phyloP scores from a whole-genome alignment of 2,797 vertebrate species.

The Megalops cyprinoides region DNA sequence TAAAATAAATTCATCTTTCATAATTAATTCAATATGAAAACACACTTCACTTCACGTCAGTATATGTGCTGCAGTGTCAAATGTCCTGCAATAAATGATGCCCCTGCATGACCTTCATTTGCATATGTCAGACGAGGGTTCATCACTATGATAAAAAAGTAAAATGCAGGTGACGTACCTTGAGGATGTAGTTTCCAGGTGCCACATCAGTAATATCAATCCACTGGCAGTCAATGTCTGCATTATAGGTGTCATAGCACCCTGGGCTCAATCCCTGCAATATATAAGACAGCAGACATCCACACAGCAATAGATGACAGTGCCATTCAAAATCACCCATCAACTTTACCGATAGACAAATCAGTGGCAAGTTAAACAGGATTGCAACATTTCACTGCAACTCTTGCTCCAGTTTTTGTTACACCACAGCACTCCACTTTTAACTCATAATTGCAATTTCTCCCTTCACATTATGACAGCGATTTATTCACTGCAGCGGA shows the following conservation, averaged over 20 bases:
- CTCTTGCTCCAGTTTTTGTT: background rate
- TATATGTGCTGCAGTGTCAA: background rate
- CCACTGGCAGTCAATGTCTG: conserved; percentile 98
- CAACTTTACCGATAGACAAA: background rate
- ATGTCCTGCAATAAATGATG: background rate
- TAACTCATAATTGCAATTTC: background rate
- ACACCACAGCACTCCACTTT: background rate
- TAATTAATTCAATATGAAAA: too few relatives aligned
- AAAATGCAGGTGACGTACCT: conserved; percentile 68
- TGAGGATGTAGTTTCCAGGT: conserved; percentile 92
- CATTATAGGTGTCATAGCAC: conserved; percentile 94
- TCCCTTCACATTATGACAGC: background rate
- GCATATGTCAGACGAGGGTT: background rate
- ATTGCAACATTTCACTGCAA: background rate
- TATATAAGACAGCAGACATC: background rate
- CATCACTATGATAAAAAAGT: too few relatives aligned
- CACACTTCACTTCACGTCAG: too few relatives aligned
- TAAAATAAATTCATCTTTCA: too few relatives aligned
- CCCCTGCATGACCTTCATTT: background rate
- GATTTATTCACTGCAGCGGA: background rate
- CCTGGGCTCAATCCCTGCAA: conserved; percentile 91
- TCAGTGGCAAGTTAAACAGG: background rate
- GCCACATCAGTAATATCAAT: conserved; percentile 95
- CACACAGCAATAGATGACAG: background rate
- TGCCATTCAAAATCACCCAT: background rate